These are phyloP conservation scores for Helobdella robusta DNA, from an alignment of 2,888 invertebrate species.

Conservation along the genomic window DNA sequence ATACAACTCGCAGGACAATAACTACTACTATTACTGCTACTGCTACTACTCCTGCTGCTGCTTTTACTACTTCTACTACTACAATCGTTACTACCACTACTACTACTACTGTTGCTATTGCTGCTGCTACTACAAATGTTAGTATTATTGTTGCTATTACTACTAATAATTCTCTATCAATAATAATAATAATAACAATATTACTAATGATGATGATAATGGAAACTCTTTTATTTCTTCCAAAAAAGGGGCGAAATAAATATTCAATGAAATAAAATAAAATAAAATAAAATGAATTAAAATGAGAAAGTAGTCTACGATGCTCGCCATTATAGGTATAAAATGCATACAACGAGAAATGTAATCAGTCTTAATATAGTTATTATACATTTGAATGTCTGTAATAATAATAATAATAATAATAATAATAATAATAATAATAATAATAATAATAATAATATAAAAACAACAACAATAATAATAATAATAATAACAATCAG, in stretches of 20 bases:
- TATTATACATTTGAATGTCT: background rate
- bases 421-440: background rate
- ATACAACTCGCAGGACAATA: background rate
- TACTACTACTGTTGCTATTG: background rate
- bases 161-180: background rate
- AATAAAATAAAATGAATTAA: no score
- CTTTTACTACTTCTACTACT: background rate
- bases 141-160: background rate
- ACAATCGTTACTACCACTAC: background rate
- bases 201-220: no score
- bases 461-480: slow-evolving; percentile 3
- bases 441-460: background rate
- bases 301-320: no score
- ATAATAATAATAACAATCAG: no score
- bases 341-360: no score
- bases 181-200: no score
- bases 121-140: background rate
- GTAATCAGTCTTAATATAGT: no score
- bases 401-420: slow-evolving; percentile 3
- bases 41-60: no score
- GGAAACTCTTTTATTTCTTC: no score
- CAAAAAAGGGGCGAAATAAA: no score
- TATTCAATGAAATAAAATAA: no score
- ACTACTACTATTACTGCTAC: background rate
- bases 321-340: no score